Conservation (phyloP, 2,888 invertebrate species). For the Ypsolopha sequella region DNA sequence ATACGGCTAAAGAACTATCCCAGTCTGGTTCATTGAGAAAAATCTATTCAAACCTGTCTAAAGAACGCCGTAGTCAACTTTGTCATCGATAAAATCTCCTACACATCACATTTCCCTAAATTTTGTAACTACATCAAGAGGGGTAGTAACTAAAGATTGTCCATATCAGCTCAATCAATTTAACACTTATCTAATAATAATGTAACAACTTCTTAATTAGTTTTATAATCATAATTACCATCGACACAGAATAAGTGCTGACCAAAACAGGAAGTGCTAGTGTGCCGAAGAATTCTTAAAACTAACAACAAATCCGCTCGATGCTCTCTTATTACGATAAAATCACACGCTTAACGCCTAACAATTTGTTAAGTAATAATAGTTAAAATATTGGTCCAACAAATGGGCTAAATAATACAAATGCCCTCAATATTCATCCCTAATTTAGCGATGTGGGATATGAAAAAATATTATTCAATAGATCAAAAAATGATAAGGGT, state of each 20-base stretch:
- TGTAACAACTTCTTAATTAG: slow-evolving; percentile 69
- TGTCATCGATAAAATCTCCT: slow-evolving; percentile 70
- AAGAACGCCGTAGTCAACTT: slow-evolving; percentile 63
- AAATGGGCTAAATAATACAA: slow-evolving; percentile 72
- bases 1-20: slow-evolving; percentile 27
- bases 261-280: slow-evolving; percentile 71
- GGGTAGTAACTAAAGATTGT: slow-evolving; percentile 70
- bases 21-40: slow-evolving; percentile 25
- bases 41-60: slow-evolving; percentile 28
- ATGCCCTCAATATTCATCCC: slow-evolving; percentile 71
- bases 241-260: slow-evolving; percentile 72
- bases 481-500: slow-evolving; percentile 68
- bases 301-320: slow-evolving; percentile 70
- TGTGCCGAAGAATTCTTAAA: slow-evolving; percentile 69
- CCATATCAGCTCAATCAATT: slow-evolving; percentile 67
- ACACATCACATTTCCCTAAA: slow-evolving; percentile 62
- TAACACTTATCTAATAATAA: slow-evolving; percentile 71
- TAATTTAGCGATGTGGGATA: slow-evolving; percentile 69
- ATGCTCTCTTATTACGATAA: slow-evolving; percentile 68
- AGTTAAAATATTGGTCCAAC: slow-evolving; percentile 72
- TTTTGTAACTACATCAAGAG: slow-evolving; percentile 59
- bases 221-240: slow-evolving; percentile 64
- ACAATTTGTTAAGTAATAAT: slow-evolving; percentile 71
- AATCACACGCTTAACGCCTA: slow-evolving; percentile 71
- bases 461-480: slow-evolving; percentile 71